Evolutionary conservation across 2,113 vertebrate genomes (phyloP).

Genomic region (Cynopterus brachyotis): DNA sequence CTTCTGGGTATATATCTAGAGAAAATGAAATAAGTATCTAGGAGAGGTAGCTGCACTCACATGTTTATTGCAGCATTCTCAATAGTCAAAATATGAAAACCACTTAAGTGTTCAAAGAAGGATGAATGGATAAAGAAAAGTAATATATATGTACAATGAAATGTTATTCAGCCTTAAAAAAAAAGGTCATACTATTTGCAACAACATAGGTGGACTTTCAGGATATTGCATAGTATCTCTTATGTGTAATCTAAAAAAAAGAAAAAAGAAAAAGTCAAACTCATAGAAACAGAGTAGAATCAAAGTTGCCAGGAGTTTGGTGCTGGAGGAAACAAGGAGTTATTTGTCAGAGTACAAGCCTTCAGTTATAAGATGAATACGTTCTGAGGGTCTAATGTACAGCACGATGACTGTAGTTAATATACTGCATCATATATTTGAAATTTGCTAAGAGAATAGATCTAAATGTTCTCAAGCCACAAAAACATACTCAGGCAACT

Average conservation of each 20-base stretch:
- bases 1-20: neutral
- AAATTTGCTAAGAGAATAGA: neutral
- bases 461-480: neutral
- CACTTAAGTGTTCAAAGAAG: neutral
- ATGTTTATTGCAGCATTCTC: neutral
- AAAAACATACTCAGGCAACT: neutral
- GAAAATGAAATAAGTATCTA: neutral
- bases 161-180: neutral
- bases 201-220: neutral
- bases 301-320: neutral
- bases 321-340: neutral
- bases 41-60: neutral
- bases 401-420: neutral
- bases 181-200: neutral
- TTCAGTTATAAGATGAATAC: neutral
- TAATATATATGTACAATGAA: neutral
- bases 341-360: neutral
- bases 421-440: neutral
- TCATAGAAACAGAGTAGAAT: neutral
- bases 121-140: neutral
- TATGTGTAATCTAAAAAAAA: neutral
- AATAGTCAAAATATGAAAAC: neutral
- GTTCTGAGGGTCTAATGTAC: neutral
- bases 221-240: neutral
- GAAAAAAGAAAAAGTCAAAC: neutral